Base-by-base conservation (phyloP, 2,888 invertebrate genomes). In the Apodemia hepburni region DNA sequence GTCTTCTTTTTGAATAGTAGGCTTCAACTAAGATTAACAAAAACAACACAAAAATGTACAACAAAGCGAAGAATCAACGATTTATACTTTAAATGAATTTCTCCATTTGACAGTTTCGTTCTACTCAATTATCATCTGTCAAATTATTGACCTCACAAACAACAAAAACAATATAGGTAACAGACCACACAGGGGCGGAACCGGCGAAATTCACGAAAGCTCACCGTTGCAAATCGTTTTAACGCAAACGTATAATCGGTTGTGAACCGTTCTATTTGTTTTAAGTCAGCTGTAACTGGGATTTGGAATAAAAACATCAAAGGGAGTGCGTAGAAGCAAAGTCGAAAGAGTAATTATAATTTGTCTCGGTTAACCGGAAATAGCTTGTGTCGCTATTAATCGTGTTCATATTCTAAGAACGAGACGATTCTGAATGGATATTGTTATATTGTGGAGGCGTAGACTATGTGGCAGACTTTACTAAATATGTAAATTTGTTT, bases 221-320 rank as follows among this genome's bases (percentile, higher is more conserved):
- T 87, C 85, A 87, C 88, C 90, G 87, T 85, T 74, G 74, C 90
- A 76, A 91, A 91, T 90, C 81, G 85, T 76, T 88, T 89, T 87
- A 85, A 87, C 89, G 85, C 86, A 84, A 82, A 87, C 87, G 83
- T 84, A 81, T 90, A 89, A 89, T 90, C 89, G 88, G 77, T 84
- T 74, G 80, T 78, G 81, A 80, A 80, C 73, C 84, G 85, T 87
- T 82, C 85, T 91, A 91, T 90, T 91, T 91, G 91, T 91, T 91
- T 90, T 88, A 89, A 89, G 81, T 86, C 85, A 82, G 80, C 86
- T 87, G 85, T 88, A 87, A 85, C 88, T 78, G 81, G 81, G 81
- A 81, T 85, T 82, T 84, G 78, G 81, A 84, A 88, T 87, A 88
- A 90, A 89, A 88, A 90, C 89, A 88, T 90, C 89, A 90, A 90